A percentile compares a stretch with the other conserved stretches of the same genome.
Evolutionary conservation across 2,888 invertebrate genomes (phyloP).

Genomic region (Xylophagus ater): DNA sequence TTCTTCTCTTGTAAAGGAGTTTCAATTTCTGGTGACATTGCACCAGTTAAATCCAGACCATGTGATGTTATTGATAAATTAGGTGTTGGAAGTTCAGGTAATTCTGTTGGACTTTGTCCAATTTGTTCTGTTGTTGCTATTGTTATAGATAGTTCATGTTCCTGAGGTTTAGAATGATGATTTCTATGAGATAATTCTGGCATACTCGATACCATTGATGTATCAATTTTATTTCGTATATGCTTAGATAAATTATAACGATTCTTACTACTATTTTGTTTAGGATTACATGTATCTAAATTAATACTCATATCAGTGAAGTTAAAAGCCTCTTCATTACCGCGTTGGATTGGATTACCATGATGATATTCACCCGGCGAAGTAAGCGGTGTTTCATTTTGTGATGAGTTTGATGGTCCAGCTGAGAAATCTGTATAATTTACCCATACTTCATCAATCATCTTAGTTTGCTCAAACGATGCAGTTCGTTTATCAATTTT

Average conservation of each 20-base stretch:
- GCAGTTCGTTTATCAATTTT: constrained; percentile 43
- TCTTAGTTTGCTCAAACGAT: constrained; percentile 48
- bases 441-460: constrained; percentile 29
- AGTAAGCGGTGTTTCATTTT: constrained; percentile 33
- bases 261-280: constrained; percentile 29
- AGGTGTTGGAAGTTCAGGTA: constrained; percentile 38
- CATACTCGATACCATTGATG: constrained; percentile 45
- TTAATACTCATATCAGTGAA: constrained; percentile 45
- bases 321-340: constrained; percentile 45
- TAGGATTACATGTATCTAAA: constrained; percentile 45
- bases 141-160: constrained; percentile 4
- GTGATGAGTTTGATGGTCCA: constrained; percentile 27
- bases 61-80: constrained; percentile 46
- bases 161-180: too few species aligned
- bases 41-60: constrained; percentile 25
- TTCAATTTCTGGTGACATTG: constrained; percentile 20
- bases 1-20: constrained; percentile 27
- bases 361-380: constrained; percentile 33
- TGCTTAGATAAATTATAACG: constrained; percentile 28
- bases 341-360: constrained; percentile 17
- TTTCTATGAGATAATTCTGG: constrained; percentile 42
- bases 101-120: too few species aligned
- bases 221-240: constrained; percentile 31
- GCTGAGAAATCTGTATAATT: constrained; percentile 34
- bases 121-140: constrained; percentile 11